phyloP scores from a whole-genome alignment of 53 echinoderm and acorn worm species.

The Henricia sp. region DNA sequence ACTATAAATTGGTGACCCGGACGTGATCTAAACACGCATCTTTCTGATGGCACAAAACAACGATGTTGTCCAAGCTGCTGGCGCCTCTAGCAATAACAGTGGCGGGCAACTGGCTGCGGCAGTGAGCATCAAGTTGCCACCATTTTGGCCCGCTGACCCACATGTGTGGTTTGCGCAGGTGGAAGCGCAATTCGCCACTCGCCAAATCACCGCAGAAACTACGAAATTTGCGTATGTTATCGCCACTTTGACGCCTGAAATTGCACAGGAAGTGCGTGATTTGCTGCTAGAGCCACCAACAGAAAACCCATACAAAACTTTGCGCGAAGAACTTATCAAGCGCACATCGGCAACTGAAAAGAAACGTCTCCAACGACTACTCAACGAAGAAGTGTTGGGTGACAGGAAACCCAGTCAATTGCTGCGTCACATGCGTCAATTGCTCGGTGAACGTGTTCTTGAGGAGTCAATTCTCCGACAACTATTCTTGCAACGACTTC shows the following conservation, averaged over 20 bases:
- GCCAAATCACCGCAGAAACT: neutral
- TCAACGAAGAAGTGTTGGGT: neutral
- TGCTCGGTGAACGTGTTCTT: neutral
- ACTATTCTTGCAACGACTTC: neutral
- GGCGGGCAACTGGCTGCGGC: neutral
- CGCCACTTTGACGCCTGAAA: neutral
- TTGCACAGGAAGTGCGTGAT: slow-evolving; percentile 5
- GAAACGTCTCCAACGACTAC: neutral
- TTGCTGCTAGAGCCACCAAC: neutral
- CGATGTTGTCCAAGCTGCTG: too few species aligned
- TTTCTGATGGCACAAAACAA: too few species aligned
- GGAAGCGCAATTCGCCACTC: neutral
- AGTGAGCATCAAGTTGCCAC: neutral
- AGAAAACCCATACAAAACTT: neutral
- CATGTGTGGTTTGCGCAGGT: neutral
- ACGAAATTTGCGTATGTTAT: neutral
- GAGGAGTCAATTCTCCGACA: slow-evolving; percentile 5
- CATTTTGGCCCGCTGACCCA: neutral
- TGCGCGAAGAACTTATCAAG: slow-evolving; percentile 7
- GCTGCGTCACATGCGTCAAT: neutral
- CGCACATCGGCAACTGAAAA: slow-evolving; percentile 1
- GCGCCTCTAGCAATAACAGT: too few species aligned
- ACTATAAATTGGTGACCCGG: too few species aligned
- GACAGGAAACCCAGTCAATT: slow-evolving; percentile 1
- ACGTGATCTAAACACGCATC: too few species aligned